Percentiles rank a stretch among this genome's conserved stretches.
These are phyloP conservation scores for Pithys albifrons DNA, from an alignment of 2,113 vertebrate genomes.

Conservation along the genomic window DNA sequence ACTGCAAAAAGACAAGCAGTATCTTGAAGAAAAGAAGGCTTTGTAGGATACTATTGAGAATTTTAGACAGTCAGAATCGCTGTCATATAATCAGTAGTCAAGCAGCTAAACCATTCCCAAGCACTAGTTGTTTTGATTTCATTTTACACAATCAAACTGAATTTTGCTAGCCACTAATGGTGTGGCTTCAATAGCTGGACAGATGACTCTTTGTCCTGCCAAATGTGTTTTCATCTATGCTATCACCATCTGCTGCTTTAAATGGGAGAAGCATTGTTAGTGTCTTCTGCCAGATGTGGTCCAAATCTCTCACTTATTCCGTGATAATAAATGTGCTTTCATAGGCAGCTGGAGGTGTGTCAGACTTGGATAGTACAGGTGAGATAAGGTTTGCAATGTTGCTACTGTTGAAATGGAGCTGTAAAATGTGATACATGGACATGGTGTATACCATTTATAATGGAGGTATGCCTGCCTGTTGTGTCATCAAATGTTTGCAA, in stretches of 20 bases:
- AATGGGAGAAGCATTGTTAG: neutral
- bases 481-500: neutral
- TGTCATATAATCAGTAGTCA: neutral
- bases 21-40: neutral
- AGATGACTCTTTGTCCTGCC: neutral
- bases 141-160: neutral
- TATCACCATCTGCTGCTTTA: slow-evolving; percentile 32
- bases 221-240: slow-evolving; percentile 8
- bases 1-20: neutral
- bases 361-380: neutral
- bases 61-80: neutral
- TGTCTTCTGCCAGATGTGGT: neutral
- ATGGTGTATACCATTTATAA: neutral
- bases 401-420: neutral
- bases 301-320: neutral
- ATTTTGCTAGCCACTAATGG: neutral
- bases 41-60: neutral
- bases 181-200: neutral
- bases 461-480: neutral
- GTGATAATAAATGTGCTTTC: neutral
- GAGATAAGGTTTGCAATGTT: neutral
- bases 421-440: neutral
- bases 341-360: neutral
- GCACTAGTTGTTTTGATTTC: neutral
- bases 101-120: neutral